A percentile compares a stretch with the other conserved stretches of the same genome.
Conservation (phyloP, 2,888 invertebrate genomes). For the Apamea monoglypha region DNA sequence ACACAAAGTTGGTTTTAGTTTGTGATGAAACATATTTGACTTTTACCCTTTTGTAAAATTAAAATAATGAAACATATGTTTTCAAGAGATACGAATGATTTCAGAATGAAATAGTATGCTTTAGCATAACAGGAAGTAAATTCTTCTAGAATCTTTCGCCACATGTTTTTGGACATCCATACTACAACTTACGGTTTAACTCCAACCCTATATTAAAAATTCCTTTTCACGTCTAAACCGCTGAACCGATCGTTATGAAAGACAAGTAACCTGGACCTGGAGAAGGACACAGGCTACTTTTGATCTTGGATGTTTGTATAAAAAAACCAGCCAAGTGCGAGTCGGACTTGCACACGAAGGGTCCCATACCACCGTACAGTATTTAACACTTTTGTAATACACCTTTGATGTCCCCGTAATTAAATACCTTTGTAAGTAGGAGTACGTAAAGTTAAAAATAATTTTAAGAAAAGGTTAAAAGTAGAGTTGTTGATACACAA, state of each 20-base stretch:
- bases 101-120: conserved; percentile 4
- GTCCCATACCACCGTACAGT: no score
- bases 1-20: conserved; percentile 34
- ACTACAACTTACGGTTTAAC: background rate
- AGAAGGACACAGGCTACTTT: background rate
- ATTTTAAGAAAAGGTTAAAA: background rate
- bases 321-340: background rate
- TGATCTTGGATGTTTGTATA: background rate
- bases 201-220: background rate
- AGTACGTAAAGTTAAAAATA: background rate
- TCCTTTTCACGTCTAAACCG: background rate
- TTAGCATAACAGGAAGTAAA: background rate
- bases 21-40: background rate
- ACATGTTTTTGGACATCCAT: background rate
- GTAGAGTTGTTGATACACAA: no score
- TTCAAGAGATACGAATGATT: background rate
- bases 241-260: background rate
- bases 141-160: background rate
- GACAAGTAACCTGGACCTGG: background rate
- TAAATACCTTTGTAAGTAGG: background rate
- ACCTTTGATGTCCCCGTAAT: background rate
- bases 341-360: background rate
- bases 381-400: background rate
- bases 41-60: conserved; percentile 1
- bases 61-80: background rate